A percentile compares a stretch with the other conserved stretches of the same genome.
Conservation (phyloP, 2,797 vertebrate species). For the Melanitta fusca region DNA sequence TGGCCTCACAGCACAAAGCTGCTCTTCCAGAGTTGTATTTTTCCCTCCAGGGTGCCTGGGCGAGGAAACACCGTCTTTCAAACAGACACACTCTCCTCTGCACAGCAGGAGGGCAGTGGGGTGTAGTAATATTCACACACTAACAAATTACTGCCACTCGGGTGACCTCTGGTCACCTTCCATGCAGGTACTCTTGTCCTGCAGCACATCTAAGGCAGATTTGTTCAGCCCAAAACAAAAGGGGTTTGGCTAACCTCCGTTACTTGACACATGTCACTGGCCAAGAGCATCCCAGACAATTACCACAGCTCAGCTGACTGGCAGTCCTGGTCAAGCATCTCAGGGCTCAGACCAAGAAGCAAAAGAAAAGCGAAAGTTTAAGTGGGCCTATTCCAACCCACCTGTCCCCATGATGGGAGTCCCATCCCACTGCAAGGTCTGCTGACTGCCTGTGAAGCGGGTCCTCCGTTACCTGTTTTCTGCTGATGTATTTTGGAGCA, state of each 20-base stretch:
- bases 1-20: neutral
- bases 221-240: neutral
- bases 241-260: neutral
- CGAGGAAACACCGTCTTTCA: neutral
- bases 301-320: neutral
- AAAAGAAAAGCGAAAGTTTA: neutral
- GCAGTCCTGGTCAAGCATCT: neutral
- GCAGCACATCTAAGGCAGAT: neutral
- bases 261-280: neutral
- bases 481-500: neutral
- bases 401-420: neutral
- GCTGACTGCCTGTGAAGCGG: neutral
- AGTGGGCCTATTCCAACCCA: neutral
- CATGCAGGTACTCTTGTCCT: neutral
- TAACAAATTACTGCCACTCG: neutral
- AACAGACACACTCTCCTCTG: neutral
- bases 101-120: accelerated
- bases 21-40: neutral
- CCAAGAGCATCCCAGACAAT: neutral
- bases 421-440: neutral
- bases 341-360: neutral
- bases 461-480: neutral
- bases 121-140: neutral
- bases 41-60: neutral
- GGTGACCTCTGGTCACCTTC: accelerated